phyloP scores from a whole-genome alignment of 2,888 invertebrate genomes.

The Scelioninae gen. 1 region DNA sequence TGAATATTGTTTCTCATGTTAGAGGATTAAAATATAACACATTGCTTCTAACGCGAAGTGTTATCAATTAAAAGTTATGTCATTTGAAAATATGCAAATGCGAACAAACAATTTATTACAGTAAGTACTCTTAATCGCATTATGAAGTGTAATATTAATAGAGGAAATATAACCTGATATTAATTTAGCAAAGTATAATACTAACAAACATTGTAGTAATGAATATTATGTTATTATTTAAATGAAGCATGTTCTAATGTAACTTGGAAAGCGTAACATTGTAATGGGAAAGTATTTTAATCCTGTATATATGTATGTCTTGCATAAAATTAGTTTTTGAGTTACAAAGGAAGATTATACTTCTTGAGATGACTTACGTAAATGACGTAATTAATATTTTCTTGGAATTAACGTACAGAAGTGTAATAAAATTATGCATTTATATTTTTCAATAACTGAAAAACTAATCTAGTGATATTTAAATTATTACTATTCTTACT shows the following conservation, averaged over 20 bases:
- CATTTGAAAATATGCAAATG: slow-evolving; percentile 24
- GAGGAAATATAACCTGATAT: slow-evolving; percentile 26
- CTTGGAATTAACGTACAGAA: not conserved
- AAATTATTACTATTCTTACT: no score
- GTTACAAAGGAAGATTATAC: slow-evolving; percentile 1
- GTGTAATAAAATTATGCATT: no score
- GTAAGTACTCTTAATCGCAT: slow-evolving; percentile 22
- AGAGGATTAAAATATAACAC: not conserved
- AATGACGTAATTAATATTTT: not conserved
- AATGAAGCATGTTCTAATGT: slow-evolving; percentile 24
- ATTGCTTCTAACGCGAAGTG: not conserved
- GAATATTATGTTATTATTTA: slow-evolving; percentile 47
- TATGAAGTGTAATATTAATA: slow-evolving; percentile 25
- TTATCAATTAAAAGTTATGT: slow-evolving; percentile 19
- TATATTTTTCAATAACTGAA: no score
- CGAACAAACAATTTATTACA: slow-evolving; percentile 23
- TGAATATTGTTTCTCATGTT: not conserved
- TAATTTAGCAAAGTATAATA: slow-evolving; percentile 20
- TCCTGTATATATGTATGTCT: slow-evolving; percentile 11
- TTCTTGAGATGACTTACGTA: not conserved
- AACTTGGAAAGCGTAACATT: slow-evolving; percentile 11
- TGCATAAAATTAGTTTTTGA: slow-evolving; percentile 2
- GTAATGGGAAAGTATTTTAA: slow-evolving; percentile 32
- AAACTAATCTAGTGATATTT: no score
- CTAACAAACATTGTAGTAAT: slow-evolving; percentile 15